Base-by-base conservation (phyloP, 92 coral and sea anemone genomes). In the Isaurus tuberculatus region DNA sequence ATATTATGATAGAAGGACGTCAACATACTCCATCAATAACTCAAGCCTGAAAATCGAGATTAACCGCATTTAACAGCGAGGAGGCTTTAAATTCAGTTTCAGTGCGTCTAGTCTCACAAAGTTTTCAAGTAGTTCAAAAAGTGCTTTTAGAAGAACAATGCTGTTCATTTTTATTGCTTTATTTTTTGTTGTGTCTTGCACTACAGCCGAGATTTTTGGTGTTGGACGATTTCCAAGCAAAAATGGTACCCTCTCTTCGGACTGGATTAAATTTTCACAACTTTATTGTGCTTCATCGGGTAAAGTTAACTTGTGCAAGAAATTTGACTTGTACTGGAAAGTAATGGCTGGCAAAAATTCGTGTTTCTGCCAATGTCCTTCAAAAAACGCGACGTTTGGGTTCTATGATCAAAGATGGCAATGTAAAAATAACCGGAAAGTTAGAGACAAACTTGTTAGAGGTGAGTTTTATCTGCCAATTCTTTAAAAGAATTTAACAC, bases 351-450 rank as follows among this genome's bases (percentile, higher is more conserved):
- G 36, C 27, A 72, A 23, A 19, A 33, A 61, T 22, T 5, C 36
- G 13, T 33, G 69, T 15, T 14, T 17, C 15, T 77, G 82, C 22
- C 82, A 46, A 22, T 77, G 82, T 36, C 49, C 69, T 4, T 49
- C 2, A 22, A 32, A 58, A 36, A 77, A 77, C 29, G 82, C 82
- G 5, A 77, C 82, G 7, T 57, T 77, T 36, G 82, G 70, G 26
- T 34, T 20, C 37, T 77, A 77, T 25, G 49, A 36, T 34, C 9
- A 30, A 0, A 58, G 58, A 33, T 77, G 82, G 82, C 70, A 77
- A 10, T 77, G 82, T 15, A 11, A 31, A 43, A 26, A 77, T 2
- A 77, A 77, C 82, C 13, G 16, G 23, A 22, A 61, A 77, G 69
- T 77, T 57, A 77, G 82, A 40, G 25, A 53, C 0, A 5, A 22